Conservation (phyloP, 1,140 invertebrate genomes). For the Aricia agestis region DNA sequence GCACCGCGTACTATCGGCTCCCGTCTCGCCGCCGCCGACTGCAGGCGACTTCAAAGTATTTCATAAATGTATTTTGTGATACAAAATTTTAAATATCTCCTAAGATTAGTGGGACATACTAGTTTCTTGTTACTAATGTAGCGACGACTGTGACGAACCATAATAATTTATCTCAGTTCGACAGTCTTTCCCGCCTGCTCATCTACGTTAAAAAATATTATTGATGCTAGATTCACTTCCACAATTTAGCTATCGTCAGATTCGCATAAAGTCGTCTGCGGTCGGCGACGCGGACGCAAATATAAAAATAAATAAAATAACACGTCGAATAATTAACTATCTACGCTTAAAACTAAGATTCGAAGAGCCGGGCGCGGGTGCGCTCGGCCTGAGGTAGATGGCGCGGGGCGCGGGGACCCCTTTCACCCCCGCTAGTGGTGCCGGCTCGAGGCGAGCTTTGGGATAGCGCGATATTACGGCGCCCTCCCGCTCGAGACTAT, state of each 20-base stretch:
- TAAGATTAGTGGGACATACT: too few species aligned
- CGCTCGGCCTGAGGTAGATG: conserved; percentile 63
- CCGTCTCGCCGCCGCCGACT: neutral
- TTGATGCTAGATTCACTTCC: neutral
- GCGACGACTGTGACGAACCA: too few species aligned
- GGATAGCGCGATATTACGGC: too few species aligned
- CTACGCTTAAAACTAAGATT: conserved; percentile 69
- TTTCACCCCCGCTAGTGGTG: neutral
- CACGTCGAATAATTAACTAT: conserved; percentile 61
- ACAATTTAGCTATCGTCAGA: neutral
- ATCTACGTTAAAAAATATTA: too few species aligned
- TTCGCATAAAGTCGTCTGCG: conserved; percentile 12
- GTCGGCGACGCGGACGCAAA: conserved; percentile 26
- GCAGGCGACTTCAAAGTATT: neutral
- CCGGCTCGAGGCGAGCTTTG: too few species aligned
- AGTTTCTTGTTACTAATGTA: too few species aligned
- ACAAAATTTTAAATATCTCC: too few species aligned
- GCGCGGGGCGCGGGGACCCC: neutral
- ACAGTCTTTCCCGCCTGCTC: too few species aligned
- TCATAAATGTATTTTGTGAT: neutral
- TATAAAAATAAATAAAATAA: conserved; percentile 55
- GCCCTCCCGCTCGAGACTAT: too few species aligned
- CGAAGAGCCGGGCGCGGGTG: conserved; percentile 53
- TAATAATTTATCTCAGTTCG: too few species aligned
- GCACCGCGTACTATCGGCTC: conserved; percentile 10